Conservation (phyloP, 2,113 vertebrate genomes). For the Oriolus oriolus region DNA sequence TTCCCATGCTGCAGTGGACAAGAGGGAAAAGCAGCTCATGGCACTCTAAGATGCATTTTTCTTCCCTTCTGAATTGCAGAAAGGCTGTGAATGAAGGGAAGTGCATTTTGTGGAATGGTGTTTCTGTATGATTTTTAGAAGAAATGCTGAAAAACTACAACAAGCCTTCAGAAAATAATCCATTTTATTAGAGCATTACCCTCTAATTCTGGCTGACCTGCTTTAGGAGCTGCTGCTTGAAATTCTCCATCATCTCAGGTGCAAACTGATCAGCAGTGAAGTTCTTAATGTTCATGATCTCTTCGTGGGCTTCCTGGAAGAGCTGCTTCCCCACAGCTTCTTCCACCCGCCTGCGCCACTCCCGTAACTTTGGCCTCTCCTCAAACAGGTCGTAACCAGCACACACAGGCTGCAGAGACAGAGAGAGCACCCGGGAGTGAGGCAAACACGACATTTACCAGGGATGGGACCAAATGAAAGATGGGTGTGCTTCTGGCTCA, state of each 20-base stretch:
- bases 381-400: conserved; percentile 72
- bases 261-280: conserved; percentile 40
- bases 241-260: conserved; percentile 5
- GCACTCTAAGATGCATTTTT: background rate
- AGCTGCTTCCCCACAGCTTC: conserved; percentile 71
- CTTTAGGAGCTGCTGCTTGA: conserved; percentile 67
- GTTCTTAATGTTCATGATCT: conserved; percentile 36
- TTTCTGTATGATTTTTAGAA: background rate
- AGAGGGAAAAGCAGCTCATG: background rate
- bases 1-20: background rate
- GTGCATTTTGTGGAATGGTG: background rate
- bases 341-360: conserved; percentile 78
- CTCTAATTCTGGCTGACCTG: background rate
- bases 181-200: background rate
- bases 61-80: background rate
- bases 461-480: background rate
- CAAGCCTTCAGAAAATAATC: background rate
- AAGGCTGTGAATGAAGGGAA: background rate
- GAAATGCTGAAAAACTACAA: background rate
- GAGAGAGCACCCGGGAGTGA: background rate
- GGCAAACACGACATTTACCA: background rate
- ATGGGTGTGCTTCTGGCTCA: background rate
- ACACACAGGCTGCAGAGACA: conserved; percentile 70
- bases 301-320: conserved; percentile 74
- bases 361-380: conserved; percentile 60